Evolutionary conservation across 2,797 vertebrate species (phyloP).

Genomic region (Gobionotothen gibberifrons): DNA sequence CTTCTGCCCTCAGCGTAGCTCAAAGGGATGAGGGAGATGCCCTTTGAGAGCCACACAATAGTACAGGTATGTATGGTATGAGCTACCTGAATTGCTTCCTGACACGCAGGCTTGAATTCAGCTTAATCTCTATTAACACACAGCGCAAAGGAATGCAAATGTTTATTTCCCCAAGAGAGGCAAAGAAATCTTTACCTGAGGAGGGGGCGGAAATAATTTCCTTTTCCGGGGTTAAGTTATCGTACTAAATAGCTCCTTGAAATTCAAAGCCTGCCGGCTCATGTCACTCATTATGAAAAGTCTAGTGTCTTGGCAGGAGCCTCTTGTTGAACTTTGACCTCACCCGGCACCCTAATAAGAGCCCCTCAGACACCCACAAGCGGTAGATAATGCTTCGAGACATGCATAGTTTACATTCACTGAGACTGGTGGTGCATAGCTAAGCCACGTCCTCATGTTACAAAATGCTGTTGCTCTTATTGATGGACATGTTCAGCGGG

Average conservation of each 20-base stretch:
- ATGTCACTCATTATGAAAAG: slow-evolving; percentile 42
- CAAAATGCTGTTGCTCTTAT: slow-evolving; percentile 62
- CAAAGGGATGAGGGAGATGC: slow-evolving; percentile 77
- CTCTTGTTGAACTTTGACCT: slow-evolving; percentile 63
- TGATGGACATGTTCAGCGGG: slow-evolving; percentile 64
- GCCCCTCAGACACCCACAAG: slow-evolving; percentile 52
- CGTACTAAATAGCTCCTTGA: slow-evolving; percentile 35
- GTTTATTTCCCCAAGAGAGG: slow-evolving; percentile 63
- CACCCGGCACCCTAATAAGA: slow-evolving; percentile 34
- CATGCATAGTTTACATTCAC: slow-evolving; percentile 75
- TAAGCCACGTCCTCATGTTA: slow-evolving; percentile 71
- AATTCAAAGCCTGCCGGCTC: slow-evolving; percentile 41
- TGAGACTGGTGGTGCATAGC: slow-evolving; percentile 57
- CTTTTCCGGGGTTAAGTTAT: slow-evolving; percentile 51
- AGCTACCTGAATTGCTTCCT: slow-evolving; percentile 81
- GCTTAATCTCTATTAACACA: slow-evolving; percentile 79
- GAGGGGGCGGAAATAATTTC: slow-evolving; percentile 52
- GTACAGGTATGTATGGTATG: slow-evolving; percentile 83
- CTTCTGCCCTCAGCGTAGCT: slow-evolving; percentile 71
- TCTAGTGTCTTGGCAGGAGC: slow-evolving; percentile 48
- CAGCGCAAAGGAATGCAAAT: slow-evolving; percentile 77
- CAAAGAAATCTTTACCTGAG: slow-evolving; percentile 53
- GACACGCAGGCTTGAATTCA: slow-evolving; percentile 77
- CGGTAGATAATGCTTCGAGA: slow-evolving; percentile 64
- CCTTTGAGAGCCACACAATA: slow-evolving; percentile 72